These are phyloP conservation scores for Hirtodrosophila histrioides DNA, from an alignment of 2,888 invertebrate genomes.

Conservation along the genomic window DNA sequence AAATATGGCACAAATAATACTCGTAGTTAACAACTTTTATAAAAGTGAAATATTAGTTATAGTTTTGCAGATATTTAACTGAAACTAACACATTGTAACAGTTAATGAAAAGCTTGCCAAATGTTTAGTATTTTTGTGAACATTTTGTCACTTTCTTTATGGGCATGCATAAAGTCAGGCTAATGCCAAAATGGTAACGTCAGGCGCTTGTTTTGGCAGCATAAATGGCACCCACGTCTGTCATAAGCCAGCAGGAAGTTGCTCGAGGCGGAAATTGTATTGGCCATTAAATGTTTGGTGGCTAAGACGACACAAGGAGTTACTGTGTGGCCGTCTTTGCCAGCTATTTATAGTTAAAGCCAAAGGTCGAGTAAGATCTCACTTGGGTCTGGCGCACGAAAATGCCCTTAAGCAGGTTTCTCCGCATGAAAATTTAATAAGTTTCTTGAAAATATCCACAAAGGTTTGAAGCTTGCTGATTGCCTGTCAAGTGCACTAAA, in stretches of 20 bases:
- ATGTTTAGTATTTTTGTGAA: constrained; percentile 14
- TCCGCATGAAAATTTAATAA: constrained; percentile 49
- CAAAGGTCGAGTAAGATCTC: constrained; percentile 40
- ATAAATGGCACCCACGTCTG: constrained; percentile 54
- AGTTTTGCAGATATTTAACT: too few relatives aligned
- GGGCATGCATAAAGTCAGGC: constrained; percentile 18
- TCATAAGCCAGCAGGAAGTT: constrained; percentile 41
- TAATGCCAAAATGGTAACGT: constrained; percentile 15
- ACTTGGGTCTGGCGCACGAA: constrained; percentile 19
- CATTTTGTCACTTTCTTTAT: constrained; percentile 44
- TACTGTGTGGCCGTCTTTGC: constrained; percentile 12
- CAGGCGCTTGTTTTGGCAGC: constrained; percentile 22
- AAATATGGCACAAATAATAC: too few relatives aligned
- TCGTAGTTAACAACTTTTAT: too few relatives aligned
- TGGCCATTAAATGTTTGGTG: constrained; percentile 59
- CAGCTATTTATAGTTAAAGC: constrained; percentile 54
- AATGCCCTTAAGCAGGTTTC: constrained; percentile 14
- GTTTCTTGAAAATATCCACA: constrained; percentile 31
- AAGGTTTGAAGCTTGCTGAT: constrained; percentile 36
- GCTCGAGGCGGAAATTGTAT: constrained; percentile 58
- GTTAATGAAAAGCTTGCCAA: constrained; percentile 5
- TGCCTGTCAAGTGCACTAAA: constrained; percentile 52
- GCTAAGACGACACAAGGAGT: constrained; percentile 29
- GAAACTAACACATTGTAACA: background rate
- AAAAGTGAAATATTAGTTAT: too few relatives aligned